Percentiles rank a stretch among this genome's conserved stretches.
Conservation (phyloP, 2,113 vertebrate species). For the Macquaria australasica region DNA sequence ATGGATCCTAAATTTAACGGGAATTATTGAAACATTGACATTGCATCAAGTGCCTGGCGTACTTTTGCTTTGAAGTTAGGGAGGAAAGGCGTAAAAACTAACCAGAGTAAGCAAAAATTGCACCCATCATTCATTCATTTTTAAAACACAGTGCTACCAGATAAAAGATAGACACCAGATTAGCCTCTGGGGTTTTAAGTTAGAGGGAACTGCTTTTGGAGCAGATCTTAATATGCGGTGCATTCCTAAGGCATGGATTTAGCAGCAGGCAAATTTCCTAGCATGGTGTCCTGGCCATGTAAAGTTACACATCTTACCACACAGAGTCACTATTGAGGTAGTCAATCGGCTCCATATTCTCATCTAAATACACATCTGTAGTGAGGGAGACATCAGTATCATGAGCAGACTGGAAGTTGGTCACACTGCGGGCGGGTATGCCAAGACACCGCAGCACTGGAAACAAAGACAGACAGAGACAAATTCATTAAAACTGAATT, state of each 20-base stretch:
- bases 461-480: constrained; percentile 29
- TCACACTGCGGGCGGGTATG: constrained; percentile 90
- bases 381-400: constrained; percentile 94
- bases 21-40: neutral
- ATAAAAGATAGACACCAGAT: neutral
- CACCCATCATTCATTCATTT: neutral
- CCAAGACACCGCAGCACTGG: constrained; percentile 93
- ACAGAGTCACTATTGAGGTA: constrained; percentile 91
- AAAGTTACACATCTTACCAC: constrained; percentile 85
- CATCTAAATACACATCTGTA: constrained; percentile 92
- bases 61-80: neutral
- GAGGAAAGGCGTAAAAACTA: neutral
- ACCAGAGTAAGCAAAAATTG: neutral
- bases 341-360: constrained; percentile 88
- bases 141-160: neutral
- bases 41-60: neutral
- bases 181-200: constrained; percentile 29
- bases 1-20: neutral
- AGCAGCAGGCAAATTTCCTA: neutral
- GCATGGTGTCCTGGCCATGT: neutral
- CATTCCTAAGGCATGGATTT: constrained; percentile 43
- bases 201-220: constrained; percentile 4
- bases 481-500: neutral
- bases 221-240: constrained; percentile 45
- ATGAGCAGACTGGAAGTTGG: constrained; percentile 96